Conservation (phyloP, 2,113 vertebrate species). For the Atractosteus spatula region DNA sequence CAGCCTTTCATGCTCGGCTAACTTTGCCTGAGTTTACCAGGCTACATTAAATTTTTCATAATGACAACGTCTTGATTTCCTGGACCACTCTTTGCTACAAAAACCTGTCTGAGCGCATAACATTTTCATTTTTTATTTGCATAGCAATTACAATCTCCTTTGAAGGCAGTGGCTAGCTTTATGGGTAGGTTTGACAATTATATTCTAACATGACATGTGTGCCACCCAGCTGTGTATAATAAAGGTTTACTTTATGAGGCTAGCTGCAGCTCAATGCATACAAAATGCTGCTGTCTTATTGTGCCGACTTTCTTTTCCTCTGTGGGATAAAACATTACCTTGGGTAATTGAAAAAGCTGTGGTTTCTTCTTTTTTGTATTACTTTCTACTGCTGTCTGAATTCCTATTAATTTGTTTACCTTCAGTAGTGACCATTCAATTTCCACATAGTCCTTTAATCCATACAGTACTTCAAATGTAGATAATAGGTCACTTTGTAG, state of each 20-base stretch:
- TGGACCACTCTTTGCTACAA: slow-evolving; percentile 22
- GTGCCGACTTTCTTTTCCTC: not conserved
- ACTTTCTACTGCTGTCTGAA: no score
- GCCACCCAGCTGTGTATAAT: not conserved
- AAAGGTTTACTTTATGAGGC: not conserved
- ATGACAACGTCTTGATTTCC: slow-evolving; percentile 43
- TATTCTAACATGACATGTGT: not conserved
- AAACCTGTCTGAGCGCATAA: slow-evolving; percentile 35
- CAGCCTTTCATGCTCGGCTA: not conserved
- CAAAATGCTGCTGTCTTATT: not conserved
- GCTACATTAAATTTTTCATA: slow-evolving; percentile 41
- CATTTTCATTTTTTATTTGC: slow-evolving; percentile 38
- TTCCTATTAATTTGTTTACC: no score
- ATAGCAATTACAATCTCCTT: slow-evolving; percentile 19
- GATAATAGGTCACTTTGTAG: no score
- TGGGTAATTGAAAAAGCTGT: no score
- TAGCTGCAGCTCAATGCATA: not conserved
- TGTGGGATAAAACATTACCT: no score
- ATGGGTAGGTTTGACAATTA: not conserved
- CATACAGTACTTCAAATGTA: no score
- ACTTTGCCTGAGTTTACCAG: not conserved
- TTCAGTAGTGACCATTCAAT: no score
- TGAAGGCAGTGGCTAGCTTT: not conserved
- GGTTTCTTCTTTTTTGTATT: no score
- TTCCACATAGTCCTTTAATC: no score